Percentiles rank a stretch among this genome's conserved stretches.
Conservation (phyloP, 2,113 vertebrate species). For the Chitala chitala region DNA sequence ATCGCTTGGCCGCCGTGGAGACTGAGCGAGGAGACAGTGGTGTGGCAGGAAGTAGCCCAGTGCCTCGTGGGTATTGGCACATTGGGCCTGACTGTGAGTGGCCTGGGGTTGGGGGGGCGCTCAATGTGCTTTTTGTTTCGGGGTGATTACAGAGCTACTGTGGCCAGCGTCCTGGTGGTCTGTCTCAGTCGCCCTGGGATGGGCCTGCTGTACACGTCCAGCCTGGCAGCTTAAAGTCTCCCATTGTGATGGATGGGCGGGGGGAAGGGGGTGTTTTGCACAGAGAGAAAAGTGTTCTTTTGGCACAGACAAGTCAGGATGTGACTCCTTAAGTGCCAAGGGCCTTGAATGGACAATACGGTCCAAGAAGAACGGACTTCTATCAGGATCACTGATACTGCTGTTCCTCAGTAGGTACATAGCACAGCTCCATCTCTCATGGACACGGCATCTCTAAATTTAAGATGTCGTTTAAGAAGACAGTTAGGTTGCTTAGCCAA, state of each 20-base stretch:
- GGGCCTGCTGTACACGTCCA: slow-evolving; percentile 59
- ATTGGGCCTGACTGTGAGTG: slow-evolving; percentile 48
- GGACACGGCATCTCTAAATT: too few species aligned
- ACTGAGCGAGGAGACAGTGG: neutral
- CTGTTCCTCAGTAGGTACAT: slow-evolving; percentile 45
- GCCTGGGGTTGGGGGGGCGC: slow-evolving; percentile 43
- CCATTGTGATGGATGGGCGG: slow-evolving; percentile 62
- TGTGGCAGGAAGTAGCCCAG: slow-evolving; percentile 55
- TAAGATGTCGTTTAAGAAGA: too few species aligned
- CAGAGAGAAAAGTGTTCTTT: slow-evolving; percentile 62
- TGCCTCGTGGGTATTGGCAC: slow-evolving; percentile 56
- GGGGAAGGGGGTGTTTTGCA: slow-evolving; percentile 60
- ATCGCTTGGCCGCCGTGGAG: neutral
- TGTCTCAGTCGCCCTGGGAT: slow-evolving; percentile 52
- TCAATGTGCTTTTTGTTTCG: slow-evolving; percentile 73
- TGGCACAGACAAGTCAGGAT: slow-evolving; percentile 67
- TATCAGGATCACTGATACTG: slow-evolving; percentile 52
- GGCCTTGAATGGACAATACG: slow-evolving; percentile 64
- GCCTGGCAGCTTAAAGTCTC: slow-evolving; percentile 63
- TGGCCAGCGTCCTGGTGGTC: slow-evolving; percentile 72
- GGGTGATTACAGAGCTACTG: slow-evolving; percentile 54
- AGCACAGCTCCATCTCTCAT: slow-evolving; percentile 41
- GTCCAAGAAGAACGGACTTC: slow-evolving; percentile 51
- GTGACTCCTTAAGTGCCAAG: slow-evolving; percentile 68
- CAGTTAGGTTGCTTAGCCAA: too few species aligned